phyloP scores from a whole-genome alignment of 1,140 invertebrate genomes.

The Papilio polyxenes region DNA sequence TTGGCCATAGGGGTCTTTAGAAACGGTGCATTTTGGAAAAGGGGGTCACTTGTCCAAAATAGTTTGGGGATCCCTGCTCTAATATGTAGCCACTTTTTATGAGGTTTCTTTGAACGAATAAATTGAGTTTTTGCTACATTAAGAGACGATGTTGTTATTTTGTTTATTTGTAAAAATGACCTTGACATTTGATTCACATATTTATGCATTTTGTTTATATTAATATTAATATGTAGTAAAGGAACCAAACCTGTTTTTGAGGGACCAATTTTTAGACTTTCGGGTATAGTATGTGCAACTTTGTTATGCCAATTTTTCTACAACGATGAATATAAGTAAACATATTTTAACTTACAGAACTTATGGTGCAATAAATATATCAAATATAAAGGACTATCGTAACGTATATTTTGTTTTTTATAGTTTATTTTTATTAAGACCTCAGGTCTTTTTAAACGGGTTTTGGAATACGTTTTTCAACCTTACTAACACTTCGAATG shows the following conservation, averaged over 20 bases:
- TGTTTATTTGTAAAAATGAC: not conserved
- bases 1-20: too few relatives aligned
- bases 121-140: not conserved
- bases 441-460: not conserved
- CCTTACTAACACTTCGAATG: not conserved
- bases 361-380: too few relatives aligned
- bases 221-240: conserved; percentile 6
- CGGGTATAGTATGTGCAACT: not conserved
- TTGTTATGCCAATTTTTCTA: not conserved
- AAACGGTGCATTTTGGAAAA: too few relatives aligned
- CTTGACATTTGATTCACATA: conserved; percentile 13
- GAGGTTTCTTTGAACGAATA: not conserved
- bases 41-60: too few relatives aligned
- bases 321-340: not conserved
- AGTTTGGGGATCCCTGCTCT: too few relatives aligned
- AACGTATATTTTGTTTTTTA: too few relatives aligned
- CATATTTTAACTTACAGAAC: not conserved
- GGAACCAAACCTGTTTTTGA: not conserved
- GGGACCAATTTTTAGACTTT: not conserved
- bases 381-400: too few relatives aligned
- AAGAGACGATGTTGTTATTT: not conserved
- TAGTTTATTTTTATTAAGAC: not conserved
- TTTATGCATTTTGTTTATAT: conserved; percentile 7
- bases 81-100: too few relatives aligned
- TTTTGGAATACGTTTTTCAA: conserved; percentile 16